A percentile compares a stretch with the other conserved stretches of the same genome.
phyloP scores from a whole-genome alignment of 2,113 vertebrate species.

The Pyxicephalus adspersus region DNA sequence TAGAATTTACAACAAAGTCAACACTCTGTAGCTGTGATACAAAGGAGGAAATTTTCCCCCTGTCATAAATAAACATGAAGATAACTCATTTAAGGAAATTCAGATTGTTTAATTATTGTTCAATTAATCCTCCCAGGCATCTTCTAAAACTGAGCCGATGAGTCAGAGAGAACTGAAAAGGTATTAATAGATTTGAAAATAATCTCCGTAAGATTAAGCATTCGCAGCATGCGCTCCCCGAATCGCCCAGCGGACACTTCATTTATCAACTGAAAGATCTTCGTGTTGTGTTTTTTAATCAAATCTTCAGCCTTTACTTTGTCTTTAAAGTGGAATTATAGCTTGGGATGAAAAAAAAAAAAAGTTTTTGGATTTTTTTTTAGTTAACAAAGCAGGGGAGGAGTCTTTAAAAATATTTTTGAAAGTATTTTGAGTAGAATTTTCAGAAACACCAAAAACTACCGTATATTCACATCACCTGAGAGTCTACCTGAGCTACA shows the following conservation, averaged over 20 bases:
- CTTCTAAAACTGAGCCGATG: not conserved
- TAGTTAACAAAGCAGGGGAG: too few relatives aligned
- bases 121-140: slow-evolving; percentile 30
- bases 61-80: slow-evolving; percentile 40
- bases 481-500: too few relatives aligned
- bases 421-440: too few relatives aligned
- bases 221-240: not conserved
- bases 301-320: not conserved
- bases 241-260: slow-evolving; percentile 21
- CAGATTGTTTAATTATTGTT: slow-evolving; percentile 39
- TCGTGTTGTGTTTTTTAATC: not conserved
- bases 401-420: too few relatives aligned
- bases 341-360: not conserved
- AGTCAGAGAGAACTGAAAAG: slow-evolving; percentile 6
- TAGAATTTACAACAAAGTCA: slow-evolving; percentile 2
- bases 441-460: too few relatives aligned
- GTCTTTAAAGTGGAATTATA: slow-evolving; percentile 10
- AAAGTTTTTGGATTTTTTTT: too few relatives aligned
- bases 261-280: slow-evolving; percentile 21
- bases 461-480: too few relatives aligned
- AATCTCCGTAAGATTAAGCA: slow-evolving; percentile 22
- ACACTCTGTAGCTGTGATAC: not conserved
- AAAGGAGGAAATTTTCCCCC: slow-evolving; percentile 10
- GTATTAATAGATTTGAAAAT: slow-evolving; percentile 32
- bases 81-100: slow-evolving; percentile 41